Percentiles rank a stretch among this genome's conserved stretches.
Evolutionary conservation across 2,113 vertebrate genomes (phyloP).

Genomic region (Synodontis membranacea): DNA sequence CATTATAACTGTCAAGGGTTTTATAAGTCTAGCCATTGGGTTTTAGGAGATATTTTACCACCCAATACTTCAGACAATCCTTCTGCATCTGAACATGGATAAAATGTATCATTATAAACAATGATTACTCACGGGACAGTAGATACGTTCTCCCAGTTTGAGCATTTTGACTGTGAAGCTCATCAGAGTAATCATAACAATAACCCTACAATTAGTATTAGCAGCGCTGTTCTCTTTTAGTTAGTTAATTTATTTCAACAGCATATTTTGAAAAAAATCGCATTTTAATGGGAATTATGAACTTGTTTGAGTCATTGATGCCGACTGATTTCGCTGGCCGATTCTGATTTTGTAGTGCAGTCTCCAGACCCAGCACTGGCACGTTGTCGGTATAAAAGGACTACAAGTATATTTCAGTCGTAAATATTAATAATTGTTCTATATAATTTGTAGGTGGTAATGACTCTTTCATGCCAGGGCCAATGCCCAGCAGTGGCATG

Average conservation of each 20-base stretch:
- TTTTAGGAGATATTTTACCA: not conserved
- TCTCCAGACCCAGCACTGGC: not conserved
- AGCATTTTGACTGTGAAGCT: not conserved
- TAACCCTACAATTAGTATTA: not conserved
- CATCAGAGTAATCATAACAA: not conserved
- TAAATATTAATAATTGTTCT: not conserved
- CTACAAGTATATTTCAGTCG: slow-evolving; percentile 38
- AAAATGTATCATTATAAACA: not conserved
- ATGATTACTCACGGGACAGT: not conserved
- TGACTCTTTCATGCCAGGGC: slow-evolving; percentile 90
- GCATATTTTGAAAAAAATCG: not conserved
- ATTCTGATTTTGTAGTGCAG: not conserved
- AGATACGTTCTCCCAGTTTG: not conserved
- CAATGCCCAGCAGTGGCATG: slow-evolving; percentile 86
- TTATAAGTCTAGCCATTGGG: too few relatives aligned
- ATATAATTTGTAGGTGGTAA: slow-evolving; percentile 70
- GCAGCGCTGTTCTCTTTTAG: too few relatives aligned
- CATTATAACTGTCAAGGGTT: not conserved
- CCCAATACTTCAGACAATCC: not conserved
- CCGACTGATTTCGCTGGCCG: not conserved
- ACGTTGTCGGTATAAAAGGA: not conserved
- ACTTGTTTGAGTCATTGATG: not conserved
- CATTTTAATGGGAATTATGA: not conserved
- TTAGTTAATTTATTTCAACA: not conserved
- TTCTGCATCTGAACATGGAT: not conserved